These are phyloP conservation scores for Drosophila ambigua DNA, from an alignment of 1,140 invertebrate genomes.

Conservation along the genomic window DNA sequence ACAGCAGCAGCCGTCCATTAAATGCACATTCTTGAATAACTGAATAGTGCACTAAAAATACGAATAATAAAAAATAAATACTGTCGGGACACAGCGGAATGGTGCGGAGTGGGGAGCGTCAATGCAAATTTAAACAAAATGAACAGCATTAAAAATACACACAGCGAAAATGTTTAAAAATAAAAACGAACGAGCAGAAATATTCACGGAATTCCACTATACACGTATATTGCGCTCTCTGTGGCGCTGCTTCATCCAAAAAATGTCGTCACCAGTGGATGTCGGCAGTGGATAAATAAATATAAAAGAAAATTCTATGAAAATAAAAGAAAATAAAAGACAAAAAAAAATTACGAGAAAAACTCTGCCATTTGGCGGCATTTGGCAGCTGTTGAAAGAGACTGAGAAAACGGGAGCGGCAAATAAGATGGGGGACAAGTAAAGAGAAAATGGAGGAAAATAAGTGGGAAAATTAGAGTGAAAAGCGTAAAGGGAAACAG, in stretches of 20 bases:
- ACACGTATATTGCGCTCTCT: background rate
- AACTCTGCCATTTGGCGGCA: slow-evolving; percentile 42
- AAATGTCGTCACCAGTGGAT: slow-evolving; percentile 54
- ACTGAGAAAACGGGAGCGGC: slow-evolving; percentile 20
- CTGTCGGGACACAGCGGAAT: background rate
- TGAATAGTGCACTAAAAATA: slow-evolving; percentile 43
- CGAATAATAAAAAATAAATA: slow-evolving; percentile 66
- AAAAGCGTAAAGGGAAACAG: slow-evolving; percentile 1
- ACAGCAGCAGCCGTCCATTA: slow-evolving; percentile 38
- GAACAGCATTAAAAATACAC: slow-evolving; percentile 62
- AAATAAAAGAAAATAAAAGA: slow-evolving; percentile 26
- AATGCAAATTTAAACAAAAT: slow-evolving; percentile 68
- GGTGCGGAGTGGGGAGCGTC: slow-evolving; percentile 1
- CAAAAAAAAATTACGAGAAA: slow-evolving; percentile 37
- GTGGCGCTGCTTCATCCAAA: slow-evolving; percentile 29
- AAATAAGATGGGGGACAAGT: too few relatives aligned
- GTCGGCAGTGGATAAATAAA: slow-evolving; percentile 31
- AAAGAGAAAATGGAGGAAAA: slow-evolving; percentile 5
- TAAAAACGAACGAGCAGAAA: slow-evolving; percentile 55
- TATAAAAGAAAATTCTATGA: slow-evolving; percentile 22
- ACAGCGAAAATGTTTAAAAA: slow-evolving; percentile 55
- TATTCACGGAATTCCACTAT: slow-evolving; percentile 62
- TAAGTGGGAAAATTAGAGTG: slow-evolving; percentile 22
- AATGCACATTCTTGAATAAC: slow-evolving; percentile 33
- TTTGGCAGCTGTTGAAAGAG: slow-evolving; percentile 53